Conservation (phyloP, 2,888 invertebrate species). For the Vannuccia rotundouncinata region DNA sequence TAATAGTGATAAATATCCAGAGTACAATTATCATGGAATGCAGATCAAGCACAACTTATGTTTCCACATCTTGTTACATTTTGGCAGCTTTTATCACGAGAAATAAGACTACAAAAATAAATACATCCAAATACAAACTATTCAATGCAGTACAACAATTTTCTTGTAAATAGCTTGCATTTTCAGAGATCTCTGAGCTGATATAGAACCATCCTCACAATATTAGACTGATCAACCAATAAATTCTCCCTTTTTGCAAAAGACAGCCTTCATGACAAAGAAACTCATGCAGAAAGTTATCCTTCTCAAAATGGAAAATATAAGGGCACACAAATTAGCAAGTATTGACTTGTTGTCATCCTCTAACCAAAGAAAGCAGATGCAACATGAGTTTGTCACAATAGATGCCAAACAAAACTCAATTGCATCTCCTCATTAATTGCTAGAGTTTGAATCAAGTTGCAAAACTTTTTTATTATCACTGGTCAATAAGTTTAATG, state of each 20-base stretch:
- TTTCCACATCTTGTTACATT: no score
- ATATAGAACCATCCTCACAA: neutral
- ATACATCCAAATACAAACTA: no score
- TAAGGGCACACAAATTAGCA: conserved; percentile 3
- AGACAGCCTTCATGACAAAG: neutral
- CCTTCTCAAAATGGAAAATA: neutral
- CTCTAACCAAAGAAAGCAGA: conserved; percentile 12
- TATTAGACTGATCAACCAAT: conserved; percentile 11
- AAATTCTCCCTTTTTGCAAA: no score
- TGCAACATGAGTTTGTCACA: conserved; percentile 1
- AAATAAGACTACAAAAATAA: no score
- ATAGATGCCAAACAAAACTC: neutral
- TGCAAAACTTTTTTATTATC: neutral
- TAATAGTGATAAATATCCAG: no score
- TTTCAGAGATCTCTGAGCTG: conserved; percentile 15
- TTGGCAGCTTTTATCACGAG: no score
- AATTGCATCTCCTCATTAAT: neutral
- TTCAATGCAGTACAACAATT: no score
- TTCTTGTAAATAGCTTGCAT: no score
- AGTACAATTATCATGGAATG: no score
- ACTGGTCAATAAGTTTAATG: conserved; percentile 7
- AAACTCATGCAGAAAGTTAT: neutral
- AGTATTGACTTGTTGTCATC: neutral
- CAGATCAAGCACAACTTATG: no score
- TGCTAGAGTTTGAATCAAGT: conserved; percentile 20